phyloP scores from a whole-genome alignment of 2,888 invertebrate genomes.

The Alentia gelatinosa region DNA sequence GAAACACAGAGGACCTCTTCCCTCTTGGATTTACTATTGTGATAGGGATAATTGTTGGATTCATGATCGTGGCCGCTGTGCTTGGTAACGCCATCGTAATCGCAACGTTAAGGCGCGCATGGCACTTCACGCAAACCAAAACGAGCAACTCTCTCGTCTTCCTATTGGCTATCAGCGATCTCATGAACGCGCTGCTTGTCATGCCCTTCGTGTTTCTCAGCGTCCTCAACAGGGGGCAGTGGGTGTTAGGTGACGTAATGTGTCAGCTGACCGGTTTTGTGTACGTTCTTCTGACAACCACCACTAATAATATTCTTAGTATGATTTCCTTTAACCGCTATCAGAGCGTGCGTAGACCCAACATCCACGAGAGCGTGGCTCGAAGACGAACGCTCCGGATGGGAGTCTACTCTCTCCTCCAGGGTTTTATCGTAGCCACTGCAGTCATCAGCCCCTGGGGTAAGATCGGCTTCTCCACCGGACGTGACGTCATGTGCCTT shows the following conservation, averaged over 20 bases:
- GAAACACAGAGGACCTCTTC: not conserved
- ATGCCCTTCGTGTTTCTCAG: not conserved
- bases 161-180: not conserved
- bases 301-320: not conserved
- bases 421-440: not conserved
- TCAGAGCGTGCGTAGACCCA: not conserved
- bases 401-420: not conserved
- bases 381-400: not conserved
- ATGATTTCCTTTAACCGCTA: slow-evolving; percentile 24
- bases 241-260: slow-evolving; percentile 2
- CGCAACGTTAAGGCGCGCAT: not conserved
- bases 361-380: slow-evolving; percentile 5
- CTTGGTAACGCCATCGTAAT: not conserved
- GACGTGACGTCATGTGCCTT: not conserved
- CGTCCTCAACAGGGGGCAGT: not conserved
- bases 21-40: not conserved
- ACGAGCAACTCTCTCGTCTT: slow-evolving; percentile 40
- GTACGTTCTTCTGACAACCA: not conserved
- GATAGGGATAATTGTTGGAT: not conserved
- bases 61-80: not conserved
- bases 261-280: not conserved
- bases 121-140: slow-evolving; percentile 13
- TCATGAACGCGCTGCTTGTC: not conserved
- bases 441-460: not conserved
- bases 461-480: not conserved